A percentile compares a stretch with the other conserved stretches of the same genome.
Evolutionary conservation across 2,113 vertebrate species (phyloP).

Genomic region (Sander lucioperca): DNA sequence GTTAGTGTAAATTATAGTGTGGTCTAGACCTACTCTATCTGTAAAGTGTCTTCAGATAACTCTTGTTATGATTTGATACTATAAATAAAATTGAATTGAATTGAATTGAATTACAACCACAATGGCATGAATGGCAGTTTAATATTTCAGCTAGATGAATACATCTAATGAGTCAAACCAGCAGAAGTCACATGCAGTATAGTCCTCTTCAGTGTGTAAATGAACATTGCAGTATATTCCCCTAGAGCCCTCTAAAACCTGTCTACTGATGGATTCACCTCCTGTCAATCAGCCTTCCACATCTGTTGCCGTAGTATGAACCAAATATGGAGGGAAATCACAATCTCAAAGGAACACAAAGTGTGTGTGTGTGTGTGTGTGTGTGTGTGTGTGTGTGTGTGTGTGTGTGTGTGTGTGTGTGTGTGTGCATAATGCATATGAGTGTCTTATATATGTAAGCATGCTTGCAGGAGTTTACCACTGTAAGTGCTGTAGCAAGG

Average conservation of each 20-base stretch:
- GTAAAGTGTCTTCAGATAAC: no score
- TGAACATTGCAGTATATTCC: slow-evolving; percentile 17
- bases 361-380: slow-evolving; percentile 3
- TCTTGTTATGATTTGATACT: no score
- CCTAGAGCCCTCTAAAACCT: slow-evolving; percentile 44
- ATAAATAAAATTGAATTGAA: no score
- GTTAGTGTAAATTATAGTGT: no score
- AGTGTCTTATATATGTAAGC: no score
- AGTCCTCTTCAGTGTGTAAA: neutral
- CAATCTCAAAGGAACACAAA: slow-evolving; percentile 29
- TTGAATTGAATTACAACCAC: neutral
- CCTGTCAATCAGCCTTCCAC: slow-evolving; percentile 50
- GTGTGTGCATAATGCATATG: no score
- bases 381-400: neutral
- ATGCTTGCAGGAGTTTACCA: slow-evolving; percentile 19
- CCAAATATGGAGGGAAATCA: slow-evolving; percentile 46
- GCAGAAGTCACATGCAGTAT: slow-evolving; percentile 2
- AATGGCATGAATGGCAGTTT: slow-evolving; percentile 11
- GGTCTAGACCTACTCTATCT: no score
- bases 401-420: slow-evolving; percentile 8
- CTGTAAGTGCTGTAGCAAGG: slow-evolving; percentile 29
- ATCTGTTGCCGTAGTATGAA: slow-evolving; percentile 29
- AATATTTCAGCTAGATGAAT: slow-evolving; percentile 18
- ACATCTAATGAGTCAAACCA: slow-evolving; percentile 33
- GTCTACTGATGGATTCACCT: slow-evolving; percentile 43